A percentile compares a stretch with the other conserved stretches of the same genome.
These are phyloP conservation scores for Orussus abietinus DNA, from an alignment of 1,140 invertebrate species.

Conservation along the genomic window DNA sequence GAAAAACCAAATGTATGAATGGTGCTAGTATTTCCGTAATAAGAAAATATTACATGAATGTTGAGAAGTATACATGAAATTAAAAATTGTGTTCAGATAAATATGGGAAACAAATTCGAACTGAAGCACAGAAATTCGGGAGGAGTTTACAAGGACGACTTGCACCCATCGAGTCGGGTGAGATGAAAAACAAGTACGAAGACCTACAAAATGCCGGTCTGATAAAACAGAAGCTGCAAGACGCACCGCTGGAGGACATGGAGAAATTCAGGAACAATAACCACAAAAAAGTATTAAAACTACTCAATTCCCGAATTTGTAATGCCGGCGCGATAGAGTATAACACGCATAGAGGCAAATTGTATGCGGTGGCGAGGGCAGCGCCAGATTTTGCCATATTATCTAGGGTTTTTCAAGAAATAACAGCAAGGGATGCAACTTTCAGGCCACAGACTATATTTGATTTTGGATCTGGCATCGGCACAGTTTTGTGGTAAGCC, in stretches of 20 bases:
- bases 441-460: slow-evolving; percentile 75
- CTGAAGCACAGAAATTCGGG: slow-evolving; percentile 52
- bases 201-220: slow-evolving; percentile 42
- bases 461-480: slow-evolving; percentile 89
- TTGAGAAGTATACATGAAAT: too few species aligned
- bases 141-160: slow-evolving; percentile 60
- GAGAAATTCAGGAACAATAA: slow-evolving; percentile 39
- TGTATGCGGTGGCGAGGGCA: slow-evolving; percentile 68
- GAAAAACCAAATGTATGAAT: too few species aligned
- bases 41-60: too few species aligned
- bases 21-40: too few species aligned
- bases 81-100: too few species aligned
- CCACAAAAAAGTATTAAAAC: slow-evolving; percentile 39
- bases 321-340: slow-evolving; percentile 72
- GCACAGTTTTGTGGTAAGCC: slow-evolving; percentile 74
- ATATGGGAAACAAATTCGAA: slow-evolving; percentile 1
- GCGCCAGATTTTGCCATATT: slow-evolving; percentile 74
- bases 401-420: slow-evolving; percentile 69
- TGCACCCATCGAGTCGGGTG: slow-evolving; percentile 58
- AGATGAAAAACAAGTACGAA: slow-evolving; percentile 50
- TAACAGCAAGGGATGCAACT: slow-evolving; percentile 58
- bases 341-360: slow-evolving; percentile 57
- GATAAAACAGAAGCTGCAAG: slow-evolving; percentile 34
- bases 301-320: slow-evolving; percentile 60
- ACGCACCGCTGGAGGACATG: slow-evolving; percentile 27